Conservation (phyloP, 1,140 invertebrate species). For the Bombus terrestris region DNA sequence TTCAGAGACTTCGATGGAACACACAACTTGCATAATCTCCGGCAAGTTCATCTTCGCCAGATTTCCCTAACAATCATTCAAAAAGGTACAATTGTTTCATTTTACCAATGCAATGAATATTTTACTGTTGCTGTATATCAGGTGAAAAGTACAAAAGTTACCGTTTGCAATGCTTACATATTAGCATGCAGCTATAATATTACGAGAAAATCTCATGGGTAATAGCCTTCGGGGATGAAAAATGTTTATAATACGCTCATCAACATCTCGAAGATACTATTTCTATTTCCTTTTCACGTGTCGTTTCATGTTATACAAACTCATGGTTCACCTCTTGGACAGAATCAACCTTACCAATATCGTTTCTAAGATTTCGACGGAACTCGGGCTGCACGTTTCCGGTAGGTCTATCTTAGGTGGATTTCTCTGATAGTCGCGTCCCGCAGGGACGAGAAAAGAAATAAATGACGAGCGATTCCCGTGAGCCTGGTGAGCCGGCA, state of each 20-base stretch:
- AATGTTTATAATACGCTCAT: not conserved
- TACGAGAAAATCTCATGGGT: accelerated
- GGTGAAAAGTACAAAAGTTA: too few species aligned
- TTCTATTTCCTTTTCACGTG: not conserved
- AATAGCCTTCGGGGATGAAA: too few species aligned
- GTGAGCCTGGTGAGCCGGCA: conserved; percentile 50
- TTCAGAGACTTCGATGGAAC: too few species aligned
- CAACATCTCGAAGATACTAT: not conserved
- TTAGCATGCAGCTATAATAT: too few species aligned
- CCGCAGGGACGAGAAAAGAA: conserved; percentile 74
- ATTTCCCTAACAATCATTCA: too few species aligned
- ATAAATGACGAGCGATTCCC: conserved; percentile 79
- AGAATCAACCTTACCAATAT: not conserved
- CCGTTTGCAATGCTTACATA: too few species aligned
- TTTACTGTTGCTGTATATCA: too few species aligned
- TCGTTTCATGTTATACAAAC: not conserved
- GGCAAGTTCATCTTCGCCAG: too few species aligned
- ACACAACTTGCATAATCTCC: too few species aligned
- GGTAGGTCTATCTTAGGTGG: conserved; percentile 48
- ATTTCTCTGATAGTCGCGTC: conserved; percentile 65
- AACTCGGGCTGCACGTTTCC: not conserved
- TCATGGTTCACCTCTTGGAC: not conserved
- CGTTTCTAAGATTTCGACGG: not conserved
- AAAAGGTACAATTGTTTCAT: too few species aligned
- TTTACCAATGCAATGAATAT: too few species aligned